Evolutionary conservation across 2,113 vertebrate species (phyloP).

Genomic region (Stercorarius parasiticus): DNA sequence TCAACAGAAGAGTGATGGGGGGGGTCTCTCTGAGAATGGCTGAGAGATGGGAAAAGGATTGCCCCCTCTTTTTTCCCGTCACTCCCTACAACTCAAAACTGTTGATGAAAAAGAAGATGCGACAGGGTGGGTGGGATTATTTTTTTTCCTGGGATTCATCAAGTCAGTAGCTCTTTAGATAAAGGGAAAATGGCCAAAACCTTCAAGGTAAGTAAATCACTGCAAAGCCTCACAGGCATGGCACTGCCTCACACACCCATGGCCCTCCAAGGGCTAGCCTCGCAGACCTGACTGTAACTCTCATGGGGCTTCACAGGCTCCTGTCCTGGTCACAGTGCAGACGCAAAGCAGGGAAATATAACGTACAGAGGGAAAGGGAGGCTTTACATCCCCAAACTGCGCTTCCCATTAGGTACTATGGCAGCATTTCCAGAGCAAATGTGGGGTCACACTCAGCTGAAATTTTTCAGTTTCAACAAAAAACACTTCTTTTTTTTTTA

Average conservation of each 20-base stretch:
- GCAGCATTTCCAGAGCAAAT: neutral
- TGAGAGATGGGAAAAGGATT: neutral
- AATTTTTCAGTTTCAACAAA: neutral
- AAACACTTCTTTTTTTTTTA: neutral
- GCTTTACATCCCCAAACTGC: neutral
- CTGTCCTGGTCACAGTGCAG: neutral
- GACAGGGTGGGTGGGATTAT: neutral
- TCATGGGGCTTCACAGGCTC: neutral
- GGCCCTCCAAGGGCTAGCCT: fast-evolving
- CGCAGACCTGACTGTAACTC: neutral
- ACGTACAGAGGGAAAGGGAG: fast-evolving
- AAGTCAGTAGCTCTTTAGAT: neutral
- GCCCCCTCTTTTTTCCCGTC: neutral
- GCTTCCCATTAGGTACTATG: neutral
- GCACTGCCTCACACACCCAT: fast-evolving
- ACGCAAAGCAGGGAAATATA: fast-evolving
- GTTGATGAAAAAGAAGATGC: neutral
- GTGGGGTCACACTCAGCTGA: neutral
- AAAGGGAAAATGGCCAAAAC: neutral
- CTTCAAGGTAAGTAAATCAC: neutral
- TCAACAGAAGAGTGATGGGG: neutral
- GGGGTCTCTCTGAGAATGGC: neutral
- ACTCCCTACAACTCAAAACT: fast-evolving
- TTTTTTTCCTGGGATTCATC: neutral
- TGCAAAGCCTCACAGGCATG: fast-evolving